Evolutionary conservation across 2,113 vertebrate species (phyloP), one percentile per base, ranked within the genome.

Genomic region (Pipa parva): DNA sequence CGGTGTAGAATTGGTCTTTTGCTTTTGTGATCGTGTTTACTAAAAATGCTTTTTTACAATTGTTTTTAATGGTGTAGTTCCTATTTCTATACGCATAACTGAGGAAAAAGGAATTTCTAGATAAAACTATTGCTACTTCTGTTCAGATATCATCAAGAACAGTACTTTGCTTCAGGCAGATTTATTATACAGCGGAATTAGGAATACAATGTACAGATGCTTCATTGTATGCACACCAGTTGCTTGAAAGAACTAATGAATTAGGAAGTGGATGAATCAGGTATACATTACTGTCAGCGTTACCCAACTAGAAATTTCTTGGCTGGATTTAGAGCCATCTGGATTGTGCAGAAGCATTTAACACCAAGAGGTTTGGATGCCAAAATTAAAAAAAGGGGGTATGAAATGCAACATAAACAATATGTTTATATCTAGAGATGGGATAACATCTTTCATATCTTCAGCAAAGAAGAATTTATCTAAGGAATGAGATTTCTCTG

Each of bases 281-380:
- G 58, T 69, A 69, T 13, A 29, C 33, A 61, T 61, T 61, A 45
- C 48, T 13, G 48, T 42, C 46, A 54, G 56, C 33, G 36, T 42
- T 58, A 68, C 28, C 46, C 65, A 68, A 69, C 57, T 26, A 69
- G 36, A 69, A 45, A 45, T 61, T 61, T 69, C 46, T 69, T 69
- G 66, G 66, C 66, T 61, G 48, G 5, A 12, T 54, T 24, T 52
- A 25, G 33, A 8, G 31, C 66, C 66, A 69, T 69, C 66, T 69
- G 66, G 56, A 59, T 29, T 54, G 51, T 52, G 49, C 49, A 29
- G 33, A 54, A 26, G 26, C 26, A 45, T 31, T 39, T 61, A 54
- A 54, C 48, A 27, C 58, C 60, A n/a, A 13, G 36, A 31, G 7
- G 27, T 52, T 61, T 54, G 12, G 48, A 31, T 45, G 31, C 56